These are phyloP conservation scores for Drosophila miranda DNA, from an alignment of 1,140 invertebrate genomes.

Conservation along the genomic window DNA sequence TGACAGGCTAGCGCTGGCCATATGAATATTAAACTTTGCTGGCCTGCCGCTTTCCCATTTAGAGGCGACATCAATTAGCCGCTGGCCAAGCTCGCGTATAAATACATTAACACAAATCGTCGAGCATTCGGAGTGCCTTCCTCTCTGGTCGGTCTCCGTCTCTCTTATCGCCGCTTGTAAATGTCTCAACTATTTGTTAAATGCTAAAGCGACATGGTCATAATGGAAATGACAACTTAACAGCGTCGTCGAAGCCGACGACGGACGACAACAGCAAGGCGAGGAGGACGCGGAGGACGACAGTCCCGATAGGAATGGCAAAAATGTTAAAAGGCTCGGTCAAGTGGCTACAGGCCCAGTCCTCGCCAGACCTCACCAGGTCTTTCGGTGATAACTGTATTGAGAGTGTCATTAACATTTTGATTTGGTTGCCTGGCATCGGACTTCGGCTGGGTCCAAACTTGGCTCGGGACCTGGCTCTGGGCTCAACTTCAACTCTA, in stretches of 20 bases:
- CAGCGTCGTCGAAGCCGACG: slow-evolving; percentile 30
- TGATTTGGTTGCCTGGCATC: slow-evolving; percentile 65
- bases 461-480: not conserved
- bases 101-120: slow-evolving; percentile 77
- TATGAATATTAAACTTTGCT: slow-evolving; percentile 70
- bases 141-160: not conserved
- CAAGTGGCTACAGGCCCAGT: slow-evolving; percentile 36
- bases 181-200: slow-evolving; percentile 82
- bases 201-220: slow-evolving; percentile 82
- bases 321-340: slow-evolving; percentile 75
- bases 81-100: slow-evolving; percentile 45
- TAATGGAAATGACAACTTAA: slow-evolving; percentile 82
- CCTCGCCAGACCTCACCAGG: not conserved
- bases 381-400: slow-evolving; percentile 72
- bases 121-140: slow-evolving; percentile 48
- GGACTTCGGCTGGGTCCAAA: not conserved
- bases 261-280: not conserved
- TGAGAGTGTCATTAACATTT: slow-evolving; percentile 82
- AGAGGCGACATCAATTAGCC: slow-evolving; percentile 72
- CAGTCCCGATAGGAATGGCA: slow-evolving; percentile 40
- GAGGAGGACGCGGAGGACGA: too few relatives aligned
- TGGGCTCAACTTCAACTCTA: slow-evolving; percentile 50
- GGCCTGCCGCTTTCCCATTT: slow-evolving; percentile 51
- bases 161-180: slow-evolving; percentile 74
- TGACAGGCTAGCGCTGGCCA: slow-evolving; percentile 31